Conservation (phyloP, 1,140 invertebrate genomes). For the Ceratosolen fusciceps region DNA sequence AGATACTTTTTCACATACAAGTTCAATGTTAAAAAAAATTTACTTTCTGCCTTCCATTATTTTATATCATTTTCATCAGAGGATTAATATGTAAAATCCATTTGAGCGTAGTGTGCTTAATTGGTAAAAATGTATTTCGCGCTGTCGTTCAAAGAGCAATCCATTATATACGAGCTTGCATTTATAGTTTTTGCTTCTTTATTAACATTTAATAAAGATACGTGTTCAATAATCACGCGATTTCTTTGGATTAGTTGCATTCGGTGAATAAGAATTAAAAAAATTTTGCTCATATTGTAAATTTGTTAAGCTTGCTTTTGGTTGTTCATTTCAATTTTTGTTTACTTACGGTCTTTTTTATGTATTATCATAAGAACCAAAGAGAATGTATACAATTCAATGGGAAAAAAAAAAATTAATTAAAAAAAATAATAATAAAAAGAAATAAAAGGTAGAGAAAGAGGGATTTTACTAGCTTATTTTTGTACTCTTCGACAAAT, state of each 20-base stretch:
- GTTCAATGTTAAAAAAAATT: slow-evolving; percentile 63
- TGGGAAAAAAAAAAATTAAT: slow-evolving; percentile 18
- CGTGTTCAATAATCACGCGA: slow-evolving; percentile 28
- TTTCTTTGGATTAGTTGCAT: slow-evolving; percentile 45
- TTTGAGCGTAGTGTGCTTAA: slow-evolving; percentile 25
- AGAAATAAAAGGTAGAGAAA: slow-evolving; percentile 12
- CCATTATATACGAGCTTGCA: slow-evolving; percentile 32
- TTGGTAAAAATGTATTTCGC: slow-evolving; percentile 26
- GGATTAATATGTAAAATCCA: slow-evolving; percentile 34
- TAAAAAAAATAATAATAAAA: slow-evolving; percentile 24
- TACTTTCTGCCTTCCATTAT: slow-evolving; percentile 52
- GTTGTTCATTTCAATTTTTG: slow-evolving; percentile 12
- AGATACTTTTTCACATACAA: slow-evolving; percentile 66
- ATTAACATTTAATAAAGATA: slow-evolving; percentile 37
- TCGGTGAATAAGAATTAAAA: background rate
- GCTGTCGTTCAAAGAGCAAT: slow-evolving; percentile 13
- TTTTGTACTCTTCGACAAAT: slow-evolving; percentile 57
- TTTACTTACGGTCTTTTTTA: slow-evolving; percentile 31
- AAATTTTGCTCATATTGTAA: slow-evolving; percentile 20
- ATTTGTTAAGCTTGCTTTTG: background rate
- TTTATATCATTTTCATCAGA: slow-evolving; percentile 50
- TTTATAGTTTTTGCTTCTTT: slow-evolving; percentile 1
- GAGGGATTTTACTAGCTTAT: slow-evolving; percentile 44
- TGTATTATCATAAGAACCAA: slow-evolving; percentile 19
- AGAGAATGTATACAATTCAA: slow-evolving; percentile 38